phyloP scores from a whole-genome alignment of 2,113 vertebrate genomes.

The Thomomys bottae region DNA sequence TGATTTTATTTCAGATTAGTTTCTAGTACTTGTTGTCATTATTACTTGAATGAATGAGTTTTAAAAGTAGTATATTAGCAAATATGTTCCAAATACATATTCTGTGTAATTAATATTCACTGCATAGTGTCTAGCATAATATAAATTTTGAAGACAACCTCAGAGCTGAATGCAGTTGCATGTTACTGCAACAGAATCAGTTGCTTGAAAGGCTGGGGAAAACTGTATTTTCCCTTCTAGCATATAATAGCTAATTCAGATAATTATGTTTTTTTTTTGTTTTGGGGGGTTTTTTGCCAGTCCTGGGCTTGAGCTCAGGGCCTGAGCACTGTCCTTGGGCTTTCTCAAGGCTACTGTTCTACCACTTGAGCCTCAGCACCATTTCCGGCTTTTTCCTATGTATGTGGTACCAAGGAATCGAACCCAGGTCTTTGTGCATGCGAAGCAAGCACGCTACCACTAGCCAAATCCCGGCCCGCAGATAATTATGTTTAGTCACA shows the following conservation, averaged over 20 bases:
- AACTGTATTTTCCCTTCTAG: neutral
- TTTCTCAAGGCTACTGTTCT: no score
- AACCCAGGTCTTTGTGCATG: no score
- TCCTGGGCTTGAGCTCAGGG: no score
- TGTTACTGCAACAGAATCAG: neutral
- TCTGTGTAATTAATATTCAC: constrained; percentile 31
- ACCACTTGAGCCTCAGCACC: no score
- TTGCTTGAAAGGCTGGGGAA: neutral
- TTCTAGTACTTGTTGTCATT: neutral
- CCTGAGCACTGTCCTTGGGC: no score
- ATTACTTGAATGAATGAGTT: constrained; percentile 6
- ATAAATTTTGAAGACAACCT: constrained; percentile 1
- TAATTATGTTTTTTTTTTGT: constrained; percentile 35
- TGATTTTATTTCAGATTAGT: constrained; percentile 13
- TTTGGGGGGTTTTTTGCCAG: no score
- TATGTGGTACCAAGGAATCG: no score
- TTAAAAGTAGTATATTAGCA: constrained; percentile 42
- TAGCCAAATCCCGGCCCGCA: no score
- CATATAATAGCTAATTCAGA: constrained; percentile 53
- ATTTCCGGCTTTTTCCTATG: no score
- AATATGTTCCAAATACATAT: neutral
- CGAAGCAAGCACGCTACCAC: no score
- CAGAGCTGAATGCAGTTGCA: no score
- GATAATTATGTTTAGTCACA: constrained; percentile 35
- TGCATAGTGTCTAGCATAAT: neutral